These are phyloP conservation scores for Parambassis ranga DNA, from an alignment of 2,797 vertebrate species.

Conservation along the genomic window DNA sequence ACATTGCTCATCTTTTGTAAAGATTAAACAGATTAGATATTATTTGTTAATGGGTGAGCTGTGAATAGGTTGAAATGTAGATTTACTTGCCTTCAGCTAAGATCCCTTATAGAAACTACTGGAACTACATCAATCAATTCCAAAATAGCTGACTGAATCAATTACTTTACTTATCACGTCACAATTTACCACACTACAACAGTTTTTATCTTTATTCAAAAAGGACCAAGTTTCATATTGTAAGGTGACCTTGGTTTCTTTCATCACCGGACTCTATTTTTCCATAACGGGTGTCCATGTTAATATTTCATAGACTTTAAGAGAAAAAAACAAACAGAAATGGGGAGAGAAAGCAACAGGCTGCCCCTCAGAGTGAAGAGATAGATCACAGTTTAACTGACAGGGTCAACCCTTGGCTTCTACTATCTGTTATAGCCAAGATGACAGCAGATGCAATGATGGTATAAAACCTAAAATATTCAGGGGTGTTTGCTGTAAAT, in stretches of 20 bases:
- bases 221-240: background rate
- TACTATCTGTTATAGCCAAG: slow-evolving; percentile 4
- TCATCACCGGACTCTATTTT: slow-evolving; percentile 9
- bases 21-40: background rate
- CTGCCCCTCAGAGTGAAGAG: slow-evolving; percentile 10
- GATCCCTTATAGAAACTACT: no score
- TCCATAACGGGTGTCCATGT: slow-evolving; percentile 22
- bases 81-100: background rate
- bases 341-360: slow-evolving; percentile 30
- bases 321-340: slow-evolving; percentile 4
- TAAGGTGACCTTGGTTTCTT: slow-evolving; percentile 13
- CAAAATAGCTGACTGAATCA: background rate
- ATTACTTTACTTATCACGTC: background rate
- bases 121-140: no score
- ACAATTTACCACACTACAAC: background rate
- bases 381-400: slow-evolving; percentile 64
- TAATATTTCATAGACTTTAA: slow-evolving; percentile 62
- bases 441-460: slow-evolving; percentile 2
- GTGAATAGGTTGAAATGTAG: background rate
- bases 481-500: slow-evolving; percentile 9
- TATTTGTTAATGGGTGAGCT: background rate
- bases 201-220: background rate
- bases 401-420: slow-evolving; percentile 11
- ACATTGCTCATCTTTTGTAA: no score
- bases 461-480: slow-evolving; percentile 32